These are phyloP conservation scores for Aurelia sp. DNA, from an alignment of 30 jellyfish, hydroid and myxozoan species.

Conservation along the genomic window DNA sequence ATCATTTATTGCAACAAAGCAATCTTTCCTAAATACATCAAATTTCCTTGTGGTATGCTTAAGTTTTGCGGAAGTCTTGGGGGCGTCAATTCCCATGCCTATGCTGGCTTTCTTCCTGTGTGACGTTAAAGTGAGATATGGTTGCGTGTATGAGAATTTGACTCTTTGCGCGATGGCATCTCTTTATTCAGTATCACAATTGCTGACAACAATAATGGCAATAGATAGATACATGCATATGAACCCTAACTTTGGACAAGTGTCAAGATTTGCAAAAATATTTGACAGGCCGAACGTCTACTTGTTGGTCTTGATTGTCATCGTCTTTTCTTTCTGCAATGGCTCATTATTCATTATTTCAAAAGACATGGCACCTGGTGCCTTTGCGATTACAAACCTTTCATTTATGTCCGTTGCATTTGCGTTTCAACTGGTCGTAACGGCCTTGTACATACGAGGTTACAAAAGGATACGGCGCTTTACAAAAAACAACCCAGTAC, in stretches of 20 bases:
- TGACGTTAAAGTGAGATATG: neutral
- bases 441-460: neutral
- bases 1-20: slow-evolving; percentile 36
- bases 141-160: neutral
- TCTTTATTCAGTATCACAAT: neutral
- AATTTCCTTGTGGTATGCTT: slow-evolving; percentile 18
- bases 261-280: neutral
- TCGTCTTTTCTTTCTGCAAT: neutral
- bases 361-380: neutral
- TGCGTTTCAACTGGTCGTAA: too few species aligned
- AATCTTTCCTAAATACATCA: slow-evolving; percentile 6
- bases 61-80: neutral
- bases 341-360: neutral
- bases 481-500: neutral
- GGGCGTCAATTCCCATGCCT: neutral
- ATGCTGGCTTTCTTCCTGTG: neutral
- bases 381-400: too few species aligned
- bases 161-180: too few species aligned
- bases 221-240: slow-evolving; percentile 27
- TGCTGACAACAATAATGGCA: slow-evolving; percentile 4
- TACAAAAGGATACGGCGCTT: slow-evolving; percentile 1
- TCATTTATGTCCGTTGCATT: too few species aligned
- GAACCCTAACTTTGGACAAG: neutral
- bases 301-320: neutral
- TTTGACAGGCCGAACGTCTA: neutral